Percentiles rank a stretch among this genome's conserved stretches.
These are phyloP conservation scores for Columba guinea DNA, from an alignment of 2,797 vertebrate genomes.

Conservation along the genomic window DNA sequence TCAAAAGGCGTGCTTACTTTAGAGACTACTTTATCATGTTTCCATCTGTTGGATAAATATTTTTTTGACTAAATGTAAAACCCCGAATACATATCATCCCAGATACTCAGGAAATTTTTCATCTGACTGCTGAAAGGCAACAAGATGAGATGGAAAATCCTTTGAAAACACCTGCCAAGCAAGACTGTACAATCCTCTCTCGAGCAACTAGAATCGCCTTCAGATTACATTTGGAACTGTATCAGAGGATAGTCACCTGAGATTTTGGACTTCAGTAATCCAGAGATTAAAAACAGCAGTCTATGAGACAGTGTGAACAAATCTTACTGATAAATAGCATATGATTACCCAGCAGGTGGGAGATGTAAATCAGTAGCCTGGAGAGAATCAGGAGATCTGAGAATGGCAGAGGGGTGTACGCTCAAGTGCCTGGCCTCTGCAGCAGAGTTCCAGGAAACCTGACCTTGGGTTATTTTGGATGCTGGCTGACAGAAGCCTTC, in stretches of 20 bases:
- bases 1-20: conserved; percentile 30
- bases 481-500: conserved; percentile 3
- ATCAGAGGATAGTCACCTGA: not conserved
- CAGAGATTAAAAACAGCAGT: not conserved
- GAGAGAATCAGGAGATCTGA: not conserved
- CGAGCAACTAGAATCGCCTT: not conserved
- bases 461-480: conserved; percentile 48
- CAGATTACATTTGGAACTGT: not conserved
- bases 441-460: not conserved
- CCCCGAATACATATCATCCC: not conserved
- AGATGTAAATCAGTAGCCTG: conserved; percentile 48
- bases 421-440: not conserved
- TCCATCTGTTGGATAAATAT: conserved; percentile 62
- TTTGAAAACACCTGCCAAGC: not conserved
- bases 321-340: not conserved
- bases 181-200: not conserved
- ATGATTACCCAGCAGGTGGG: conserved; percentile 34
- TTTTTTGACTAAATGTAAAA: conserved; percentile 52
- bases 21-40: conserved; percentile 43
- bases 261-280: not conserved
- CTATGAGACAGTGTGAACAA: not conserved
- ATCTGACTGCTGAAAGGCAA: not conserved
- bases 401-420: not conserved
- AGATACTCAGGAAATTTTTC: conserved; percentile 26
- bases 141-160: not conserved